A percentile compares a stretch with the other conserved stretches of the same genome.
Evolutionary conservation across 2,113 vertebrate genomes (phyloP).

Genomic region (Dasyurus viverrinus): DNA sequence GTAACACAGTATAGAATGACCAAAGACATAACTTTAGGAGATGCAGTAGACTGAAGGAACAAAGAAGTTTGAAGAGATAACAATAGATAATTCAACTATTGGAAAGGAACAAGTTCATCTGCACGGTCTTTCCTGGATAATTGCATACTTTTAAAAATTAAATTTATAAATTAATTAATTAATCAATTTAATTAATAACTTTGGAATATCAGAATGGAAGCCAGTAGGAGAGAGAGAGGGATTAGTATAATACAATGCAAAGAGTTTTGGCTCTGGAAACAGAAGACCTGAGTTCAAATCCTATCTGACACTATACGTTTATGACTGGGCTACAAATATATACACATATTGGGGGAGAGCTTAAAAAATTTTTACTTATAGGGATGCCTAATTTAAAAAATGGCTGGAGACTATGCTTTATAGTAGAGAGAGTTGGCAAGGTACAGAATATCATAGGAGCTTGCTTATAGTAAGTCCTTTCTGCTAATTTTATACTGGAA

Average conservation of each 20-base stretch:
- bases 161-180: too few species aligned
- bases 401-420: neutral
- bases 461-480: neutral
- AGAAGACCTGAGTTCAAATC: neutral
- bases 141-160: neutral
- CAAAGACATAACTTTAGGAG: neutral
- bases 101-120: neutral
- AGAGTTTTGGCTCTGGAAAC: neutral
- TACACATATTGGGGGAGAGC: neutral
- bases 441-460: neutral
- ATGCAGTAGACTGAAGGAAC: neutral
- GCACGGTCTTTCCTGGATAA: neutral
- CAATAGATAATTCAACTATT: neutral
- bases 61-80: neutral
- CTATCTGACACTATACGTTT: too few species aligned
- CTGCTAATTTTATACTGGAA: neutral
- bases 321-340: neutral
- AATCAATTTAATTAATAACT: neutral
- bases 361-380: neutral
- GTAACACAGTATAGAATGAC: neutral
- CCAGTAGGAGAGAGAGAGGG: neutral
- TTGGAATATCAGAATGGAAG: neutral
- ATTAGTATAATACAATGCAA: neutral
- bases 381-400: neutral
- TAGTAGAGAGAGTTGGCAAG: neutral